Conservation (phyloP, 2,113 vertebrate genomes). For the Seriola aureovittata region DNA sequence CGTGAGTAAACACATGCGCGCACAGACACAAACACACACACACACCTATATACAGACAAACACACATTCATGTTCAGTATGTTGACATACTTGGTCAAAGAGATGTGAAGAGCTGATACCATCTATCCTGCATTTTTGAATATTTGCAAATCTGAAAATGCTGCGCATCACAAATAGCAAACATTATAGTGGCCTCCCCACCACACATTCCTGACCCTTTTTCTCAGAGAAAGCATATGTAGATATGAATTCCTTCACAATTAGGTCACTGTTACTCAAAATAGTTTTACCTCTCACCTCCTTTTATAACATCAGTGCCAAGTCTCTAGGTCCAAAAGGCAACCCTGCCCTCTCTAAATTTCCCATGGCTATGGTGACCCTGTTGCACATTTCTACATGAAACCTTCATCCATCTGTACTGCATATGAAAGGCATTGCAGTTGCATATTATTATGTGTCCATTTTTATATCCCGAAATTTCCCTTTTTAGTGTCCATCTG, state of each 20-base stretch:
- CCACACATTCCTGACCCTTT: constrained; percentile 14
- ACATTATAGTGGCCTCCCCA: constrained; percentile 12
- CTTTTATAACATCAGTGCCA: constrained; percentile 20
- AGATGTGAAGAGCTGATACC: background rate
- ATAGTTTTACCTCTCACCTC: constrained; percentile 11
- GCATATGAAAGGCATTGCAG: background rate
- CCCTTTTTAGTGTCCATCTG: constrained; percentile 55
- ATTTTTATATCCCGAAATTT: constrained; percentile 48
- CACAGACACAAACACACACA: background rate
- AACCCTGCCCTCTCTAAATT: background rate
- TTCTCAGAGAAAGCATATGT: constrained; percentile 15
- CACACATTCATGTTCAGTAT: background rate
- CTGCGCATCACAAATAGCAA: constrained; percentile 38
- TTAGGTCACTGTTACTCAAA: constrained; percentile 31
- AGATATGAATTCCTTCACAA: constrained; percentile 26
- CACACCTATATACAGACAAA: background rate
- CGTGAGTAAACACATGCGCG: constrained; percentile 87
- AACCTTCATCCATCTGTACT: constrained; percentile 18
- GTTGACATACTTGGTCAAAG: background rate
- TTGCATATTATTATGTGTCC: constrained; percentile 30
- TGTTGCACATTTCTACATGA: background rate
- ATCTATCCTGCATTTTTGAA: background rate
- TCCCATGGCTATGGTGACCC: background rate
- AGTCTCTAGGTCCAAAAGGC: background rate
- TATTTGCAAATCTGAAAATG: constrained; percentile 21